Evolutionary conservation across 2,888 invertebrate species (phyloP).

Genomic region (Pyrrhosoma nymphula): DNA sequence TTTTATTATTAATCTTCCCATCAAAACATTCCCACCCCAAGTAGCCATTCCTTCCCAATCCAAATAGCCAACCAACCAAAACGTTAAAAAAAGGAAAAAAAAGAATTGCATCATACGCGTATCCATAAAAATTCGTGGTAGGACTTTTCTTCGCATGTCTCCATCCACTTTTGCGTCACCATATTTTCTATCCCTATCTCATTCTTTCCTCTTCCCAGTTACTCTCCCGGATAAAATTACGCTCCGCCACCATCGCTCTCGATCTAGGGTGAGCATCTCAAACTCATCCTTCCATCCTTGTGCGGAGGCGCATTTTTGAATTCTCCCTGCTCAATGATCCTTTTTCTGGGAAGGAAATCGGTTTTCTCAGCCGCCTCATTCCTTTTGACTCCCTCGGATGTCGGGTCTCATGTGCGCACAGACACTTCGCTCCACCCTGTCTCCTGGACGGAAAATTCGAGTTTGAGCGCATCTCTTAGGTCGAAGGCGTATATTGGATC

Average conservation of each 20-base stretch:
- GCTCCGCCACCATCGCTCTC: background rate
- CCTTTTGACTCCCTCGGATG: background rate
- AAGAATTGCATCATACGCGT: no score
- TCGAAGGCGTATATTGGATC: background rate
- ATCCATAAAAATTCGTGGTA: no score
- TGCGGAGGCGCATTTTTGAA: background rate
- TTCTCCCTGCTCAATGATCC: background rate
- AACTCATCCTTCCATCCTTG: background rate
- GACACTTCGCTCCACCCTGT: background rate
- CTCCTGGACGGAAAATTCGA: background rate
- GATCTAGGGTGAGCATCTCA: background rate
- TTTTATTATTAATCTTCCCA: no score
- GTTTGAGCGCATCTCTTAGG: background rate
- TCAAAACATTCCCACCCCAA: no score
- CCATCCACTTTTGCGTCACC: background rate
- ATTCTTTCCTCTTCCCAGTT: background rate
- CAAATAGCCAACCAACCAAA: no score
- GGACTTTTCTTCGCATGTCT: background rate
- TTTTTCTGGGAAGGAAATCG: constrained; percentile 8
- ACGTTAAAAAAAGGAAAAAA: no score
- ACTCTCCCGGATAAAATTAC: background rate
- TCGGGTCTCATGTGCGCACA: background rate
- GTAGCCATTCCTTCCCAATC: no score
- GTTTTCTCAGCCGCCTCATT: background rate
- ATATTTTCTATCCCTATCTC: no score